Evolutionary conservation across 2,113 vertebrate species (phyloP).

Genomic region (Bostrychus sinensis): DNA sequence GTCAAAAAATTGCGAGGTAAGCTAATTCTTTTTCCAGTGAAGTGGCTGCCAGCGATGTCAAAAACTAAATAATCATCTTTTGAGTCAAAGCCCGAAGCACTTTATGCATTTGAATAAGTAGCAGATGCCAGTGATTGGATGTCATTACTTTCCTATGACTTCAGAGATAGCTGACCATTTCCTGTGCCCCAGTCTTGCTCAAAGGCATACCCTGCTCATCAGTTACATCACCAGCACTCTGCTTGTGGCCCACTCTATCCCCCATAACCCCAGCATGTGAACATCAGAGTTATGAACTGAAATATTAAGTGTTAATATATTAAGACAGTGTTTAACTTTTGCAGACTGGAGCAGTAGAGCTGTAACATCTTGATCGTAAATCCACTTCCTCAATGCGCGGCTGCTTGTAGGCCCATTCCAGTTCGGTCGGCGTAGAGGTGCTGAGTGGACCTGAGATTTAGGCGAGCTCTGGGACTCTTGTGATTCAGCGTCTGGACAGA

Average conservation of each 20-base stretch:
- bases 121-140: neutral
- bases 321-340: conserved; percentile 16
- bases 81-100: neutral
- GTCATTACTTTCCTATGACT: conserved; percentile 35
- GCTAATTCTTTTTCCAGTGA: neutral
- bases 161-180: conserved; percentile 30
- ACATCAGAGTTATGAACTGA: conserved; percentile 3
- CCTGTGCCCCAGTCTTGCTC: conserved; percentile 25
- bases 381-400: conserved; percentile 40
- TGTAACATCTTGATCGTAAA: conserved; percentile 50
- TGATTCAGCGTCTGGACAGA: conserved; percentile 66
- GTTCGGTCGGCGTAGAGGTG: conserved; percentile 69
- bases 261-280: neutral
- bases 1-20: neutral
- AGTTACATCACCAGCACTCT: neutral
- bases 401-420: conserved; percentile 46
- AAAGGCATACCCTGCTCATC: conserved; percentile 18
- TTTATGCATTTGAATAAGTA: neutral
- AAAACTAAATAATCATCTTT: neutral
- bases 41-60: neutral
- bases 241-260: neutral
- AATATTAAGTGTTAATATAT: conserved; percentile 7
- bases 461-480: conserved; percentile 55
- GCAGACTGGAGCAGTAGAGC: conserved; percentile 11
- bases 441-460: conserved; percentile 72